Evolutionary conservation across 2,797 vertebrate species (phyloP).

Genomic region (Bucorvus abyssinicus): DNA sequence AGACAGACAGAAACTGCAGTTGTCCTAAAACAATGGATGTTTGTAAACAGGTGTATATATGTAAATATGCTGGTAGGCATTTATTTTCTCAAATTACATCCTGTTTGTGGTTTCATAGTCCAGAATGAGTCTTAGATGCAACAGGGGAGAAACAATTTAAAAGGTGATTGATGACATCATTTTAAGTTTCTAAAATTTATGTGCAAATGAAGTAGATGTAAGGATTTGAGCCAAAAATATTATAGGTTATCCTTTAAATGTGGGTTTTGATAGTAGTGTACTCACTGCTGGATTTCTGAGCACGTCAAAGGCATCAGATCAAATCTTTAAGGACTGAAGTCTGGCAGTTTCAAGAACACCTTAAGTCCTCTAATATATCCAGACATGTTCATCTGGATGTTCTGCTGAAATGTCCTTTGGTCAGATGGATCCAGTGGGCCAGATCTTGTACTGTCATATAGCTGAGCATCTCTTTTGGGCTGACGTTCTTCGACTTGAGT

Average conservation of each 20-base stretch:
- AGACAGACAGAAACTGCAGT: neutral
- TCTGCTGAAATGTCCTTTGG: neutral
- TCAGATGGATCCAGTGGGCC: neutral
- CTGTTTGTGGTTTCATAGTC: neutral
- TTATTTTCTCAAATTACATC: neutral
- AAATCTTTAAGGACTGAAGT: neutral
- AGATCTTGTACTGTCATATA: neutral
- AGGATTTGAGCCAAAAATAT: neutral
- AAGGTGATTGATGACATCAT: neutral
- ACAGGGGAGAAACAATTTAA: neutral
- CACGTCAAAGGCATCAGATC: neutral
- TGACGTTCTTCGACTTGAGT: neutral
- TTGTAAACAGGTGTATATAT: neutral
- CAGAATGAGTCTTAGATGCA: neutral
- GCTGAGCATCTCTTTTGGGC: neutral
- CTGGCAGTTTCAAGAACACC: neutral
- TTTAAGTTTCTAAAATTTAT: neutral
- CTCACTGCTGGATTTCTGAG: neutral
- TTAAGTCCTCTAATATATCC: neutral
- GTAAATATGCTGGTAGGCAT: neutral
- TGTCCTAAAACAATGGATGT: neutral
- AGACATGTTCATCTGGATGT: neutral
- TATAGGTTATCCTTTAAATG: neutral
- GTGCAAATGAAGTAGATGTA: neutral
- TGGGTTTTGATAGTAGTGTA: neutral